phyloP scores from a whole-genome alignment of 2,113 vertebrate species.

The Phylloscopus trochiloides region DNA sequence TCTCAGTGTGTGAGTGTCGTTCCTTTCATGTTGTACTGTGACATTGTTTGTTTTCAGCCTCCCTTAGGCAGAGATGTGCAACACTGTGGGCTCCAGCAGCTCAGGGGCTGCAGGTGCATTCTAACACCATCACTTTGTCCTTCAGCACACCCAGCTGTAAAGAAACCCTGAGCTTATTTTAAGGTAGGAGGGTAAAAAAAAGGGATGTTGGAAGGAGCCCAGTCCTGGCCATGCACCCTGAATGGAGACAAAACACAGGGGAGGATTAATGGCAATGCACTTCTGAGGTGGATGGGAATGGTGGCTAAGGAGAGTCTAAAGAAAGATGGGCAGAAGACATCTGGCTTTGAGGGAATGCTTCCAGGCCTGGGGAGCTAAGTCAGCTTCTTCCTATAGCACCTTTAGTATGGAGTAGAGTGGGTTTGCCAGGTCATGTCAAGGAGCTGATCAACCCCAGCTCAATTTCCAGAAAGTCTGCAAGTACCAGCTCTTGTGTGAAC shows the following conservation, averaged over 20 bases:
- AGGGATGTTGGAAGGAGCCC: background rate
- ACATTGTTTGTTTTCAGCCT: background rate
- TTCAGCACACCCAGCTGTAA: background rate
- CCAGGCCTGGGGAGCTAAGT: background rate
- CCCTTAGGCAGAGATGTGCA: background rate
- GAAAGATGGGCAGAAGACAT: background rate
- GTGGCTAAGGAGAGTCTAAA: background rate
- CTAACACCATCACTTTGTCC: background rate
- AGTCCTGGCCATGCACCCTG: background rate
- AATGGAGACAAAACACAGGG: background rate
- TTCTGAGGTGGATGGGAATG: background rate
- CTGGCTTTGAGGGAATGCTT: background rate
- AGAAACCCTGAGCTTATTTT: background rate
- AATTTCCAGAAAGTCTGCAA: background rate
- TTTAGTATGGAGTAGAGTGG: background rate
- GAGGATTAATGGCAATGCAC: background rate
- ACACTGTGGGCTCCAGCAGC: background rate
- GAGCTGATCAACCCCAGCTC: background rate
- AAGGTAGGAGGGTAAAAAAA: background rate
- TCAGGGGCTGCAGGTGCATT: background rate
- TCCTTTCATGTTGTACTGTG: too few species aligned
- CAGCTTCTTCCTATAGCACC: background rate
- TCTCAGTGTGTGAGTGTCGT: too few species aligned
- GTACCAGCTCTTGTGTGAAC: background rate
- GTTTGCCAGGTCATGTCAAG: background rate